Conservation (phyloP, 2,113 vertebrate genomes). For the Leptocoma aspasia region DNA sequence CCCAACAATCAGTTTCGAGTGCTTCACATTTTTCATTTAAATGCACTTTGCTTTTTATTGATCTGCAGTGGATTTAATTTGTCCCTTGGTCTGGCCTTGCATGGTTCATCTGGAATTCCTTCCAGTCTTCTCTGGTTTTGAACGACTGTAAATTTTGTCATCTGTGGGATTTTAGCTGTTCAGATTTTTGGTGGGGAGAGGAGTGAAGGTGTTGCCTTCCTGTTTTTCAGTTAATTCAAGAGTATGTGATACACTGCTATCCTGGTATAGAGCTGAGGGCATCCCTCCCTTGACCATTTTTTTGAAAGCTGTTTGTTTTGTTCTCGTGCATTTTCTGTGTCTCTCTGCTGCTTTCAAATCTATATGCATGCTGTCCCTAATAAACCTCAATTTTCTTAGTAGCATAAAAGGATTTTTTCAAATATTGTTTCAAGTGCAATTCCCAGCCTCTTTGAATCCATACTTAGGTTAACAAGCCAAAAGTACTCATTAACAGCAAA, state of each 20-base stretch:
- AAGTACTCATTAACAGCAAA: not conserved
- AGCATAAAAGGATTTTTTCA: not conserved
- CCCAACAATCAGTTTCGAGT: not conserved
- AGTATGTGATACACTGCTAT: not conserved
- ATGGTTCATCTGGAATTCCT: conserved; percentile 2
- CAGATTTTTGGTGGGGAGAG: not conserved
- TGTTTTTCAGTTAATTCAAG: not conserved
- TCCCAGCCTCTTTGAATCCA: not conserved
- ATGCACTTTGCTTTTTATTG: conserved; percentile 30
- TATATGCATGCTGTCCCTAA: not conserved
- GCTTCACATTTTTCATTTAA: conserved; percentile 31
- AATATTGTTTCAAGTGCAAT: not conserved
- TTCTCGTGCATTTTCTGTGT: not conserved
- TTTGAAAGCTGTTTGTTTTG: not conserved
- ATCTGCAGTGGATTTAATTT: conserved; percentile 39
- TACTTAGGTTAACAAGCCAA: not conserved
- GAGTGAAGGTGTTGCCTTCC: not conserved
- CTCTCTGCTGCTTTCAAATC: not conserved
- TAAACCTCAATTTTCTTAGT: not conserved
- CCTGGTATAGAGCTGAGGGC: not conserved
- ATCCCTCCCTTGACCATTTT: not conserved
- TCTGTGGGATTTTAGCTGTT: not conserved
- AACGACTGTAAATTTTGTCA: not conserved
- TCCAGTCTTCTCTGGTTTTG: not conserved
- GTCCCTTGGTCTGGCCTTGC: not conserved